Evolutionary conservation across 2,113 vertebrate genomes (phyloP), one percentile per base, ranked within the genome.

Genomic region (Pyrgilauda ruficollis): DNA sequence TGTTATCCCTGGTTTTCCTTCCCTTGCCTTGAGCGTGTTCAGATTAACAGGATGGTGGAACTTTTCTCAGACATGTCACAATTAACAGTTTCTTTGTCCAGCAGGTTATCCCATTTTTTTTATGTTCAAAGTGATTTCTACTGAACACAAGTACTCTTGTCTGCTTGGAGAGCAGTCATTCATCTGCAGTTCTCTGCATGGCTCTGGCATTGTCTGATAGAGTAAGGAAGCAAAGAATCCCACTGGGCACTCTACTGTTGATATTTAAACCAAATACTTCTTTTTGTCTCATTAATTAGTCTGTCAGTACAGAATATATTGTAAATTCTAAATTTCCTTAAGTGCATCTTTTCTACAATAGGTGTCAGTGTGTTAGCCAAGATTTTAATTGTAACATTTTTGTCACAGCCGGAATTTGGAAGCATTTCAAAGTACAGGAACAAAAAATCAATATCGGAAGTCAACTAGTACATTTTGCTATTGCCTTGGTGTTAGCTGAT

Each of bases 381-480:
- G 74, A 44, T 83, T 93, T 93, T 63, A 80, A 77, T 70, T 74
- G 67, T 74, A 86, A 63, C 35, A 2, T 73, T 85, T 91, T 88
- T 83, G 73, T 83, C 22, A 27, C 55, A 89, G 55, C 16, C 1
- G 0, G 79, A 80, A 84, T 93, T 89, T 93, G 91, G 89, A 94
- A 83, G 22, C 56, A 19, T 84, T 94, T 93, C 82, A 82, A 95
- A 84, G 39, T 33, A 58, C 37, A 59, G 47, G 55, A 84, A 67
- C 47, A 85, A 89, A 89, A 91, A 95, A 94, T 96, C 82, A 84
- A n/a, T 92, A 84, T 59, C 37, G 87, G 76, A 84, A 93, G 75
- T 78, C 49, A 89, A 39, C 56, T 39, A 53, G 63, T 80, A 64
- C 44, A 10, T 80, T 86, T 91, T 88, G 62, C 74, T 50, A 2